These are phyloP conservation scores for Eupithecia subumbrata DNA, from an alignment of 2,888 invertebrate genomes.

Conservation along the genomic window DNA sequence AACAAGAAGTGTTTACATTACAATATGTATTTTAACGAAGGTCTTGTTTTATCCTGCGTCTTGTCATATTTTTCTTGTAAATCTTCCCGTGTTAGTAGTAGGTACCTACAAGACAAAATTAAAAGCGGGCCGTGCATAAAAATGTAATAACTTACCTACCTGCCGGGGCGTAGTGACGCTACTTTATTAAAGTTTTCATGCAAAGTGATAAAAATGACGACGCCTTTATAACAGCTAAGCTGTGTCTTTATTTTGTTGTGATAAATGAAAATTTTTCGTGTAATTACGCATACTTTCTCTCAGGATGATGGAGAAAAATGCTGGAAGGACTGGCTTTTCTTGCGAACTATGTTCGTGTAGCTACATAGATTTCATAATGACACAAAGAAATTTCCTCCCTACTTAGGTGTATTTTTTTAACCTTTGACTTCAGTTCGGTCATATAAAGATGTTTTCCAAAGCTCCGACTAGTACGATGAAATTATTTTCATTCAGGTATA, in stretches of 20 bases:
- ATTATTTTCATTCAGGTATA: conserved; percentile 7
- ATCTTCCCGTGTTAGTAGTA: conserved; percentile 27
- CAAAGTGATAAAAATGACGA: conserved; percentile 78
- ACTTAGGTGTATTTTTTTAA: background rate
- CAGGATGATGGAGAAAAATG: conserved; percentile 10
- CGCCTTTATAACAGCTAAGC: conserved; percentile 59
- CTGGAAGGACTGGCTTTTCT: background rate
- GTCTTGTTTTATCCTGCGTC: background rate
- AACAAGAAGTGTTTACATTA: background rate
- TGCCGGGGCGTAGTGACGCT: conserved; percentile 58
- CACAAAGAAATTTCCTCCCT: too few relatives aligned
- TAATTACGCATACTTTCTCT: conserved; percentile 24
- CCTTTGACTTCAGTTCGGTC: background rate
- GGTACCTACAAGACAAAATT: conserved; percentile 59
- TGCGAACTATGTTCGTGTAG: background rate
- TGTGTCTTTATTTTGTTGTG: conserved; percentile 69
- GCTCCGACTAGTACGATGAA: background rate
- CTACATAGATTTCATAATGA: background rate
- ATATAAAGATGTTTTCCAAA: background rate
- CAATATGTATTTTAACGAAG: background rate
- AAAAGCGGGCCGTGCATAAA: conserved; percentile 69
- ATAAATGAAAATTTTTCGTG: conserved; percentile 52
- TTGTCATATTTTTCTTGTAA: conserved; percentile 24
- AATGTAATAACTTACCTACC: conserved; percentile 72
- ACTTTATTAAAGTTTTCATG: conserved; percentile 77